Conservation (phyloP, 1,140 invertebrate genomes). For the Laupala kohalensis region DNA sequence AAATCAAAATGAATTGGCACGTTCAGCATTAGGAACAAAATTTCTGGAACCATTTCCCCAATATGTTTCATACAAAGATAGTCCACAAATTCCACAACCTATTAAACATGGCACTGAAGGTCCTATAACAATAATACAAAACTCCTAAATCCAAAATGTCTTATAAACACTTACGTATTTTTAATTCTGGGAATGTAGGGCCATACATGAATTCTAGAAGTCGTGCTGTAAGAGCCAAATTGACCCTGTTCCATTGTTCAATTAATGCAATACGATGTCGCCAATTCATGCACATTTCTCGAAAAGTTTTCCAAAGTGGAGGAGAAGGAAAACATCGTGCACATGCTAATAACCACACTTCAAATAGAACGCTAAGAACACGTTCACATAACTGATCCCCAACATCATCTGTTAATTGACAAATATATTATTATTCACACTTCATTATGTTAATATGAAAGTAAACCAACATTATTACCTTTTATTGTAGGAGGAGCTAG, state of each 20-base stretch:
- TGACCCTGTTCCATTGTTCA: slow-evolving; percentile 91
- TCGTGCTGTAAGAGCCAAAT: slow-evolving; percentile 71
- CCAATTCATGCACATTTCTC: slow-evolving; percentile 85
- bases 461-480: slow-evolving; percentile 34
- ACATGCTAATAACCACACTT: slow-evolving; percentile 90
- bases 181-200: slow-evolving; percentile 69
- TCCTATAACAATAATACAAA: no score
- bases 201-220: slow-evolving; percentile 83
- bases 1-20: no score
- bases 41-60: no score
- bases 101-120: no score
- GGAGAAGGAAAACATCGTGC: slow-evolving; percentile 81
- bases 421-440: not conserved
- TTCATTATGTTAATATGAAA: no score
- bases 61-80: no score
- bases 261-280: slow-evolving; percentile 81
- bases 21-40: no score
- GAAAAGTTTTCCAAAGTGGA: slow-evolving; percentile 87
- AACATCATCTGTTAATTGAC: slow-evolving; percentile 55
- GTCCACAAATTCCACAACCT: no score
- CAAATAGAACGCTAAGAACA: slow-evolving; percentile 83
- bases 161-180: slow-evolving; percentile 57
- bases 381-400: slow-evolving; percentile 90
- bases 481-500: slow-evolving; percentile 82
- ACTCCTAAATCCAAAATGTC: no score